Evolutionary conservation across 2,888 invertebrate genomes (phyloP).

Genomic region (Euplexia lucipara): DNA sequence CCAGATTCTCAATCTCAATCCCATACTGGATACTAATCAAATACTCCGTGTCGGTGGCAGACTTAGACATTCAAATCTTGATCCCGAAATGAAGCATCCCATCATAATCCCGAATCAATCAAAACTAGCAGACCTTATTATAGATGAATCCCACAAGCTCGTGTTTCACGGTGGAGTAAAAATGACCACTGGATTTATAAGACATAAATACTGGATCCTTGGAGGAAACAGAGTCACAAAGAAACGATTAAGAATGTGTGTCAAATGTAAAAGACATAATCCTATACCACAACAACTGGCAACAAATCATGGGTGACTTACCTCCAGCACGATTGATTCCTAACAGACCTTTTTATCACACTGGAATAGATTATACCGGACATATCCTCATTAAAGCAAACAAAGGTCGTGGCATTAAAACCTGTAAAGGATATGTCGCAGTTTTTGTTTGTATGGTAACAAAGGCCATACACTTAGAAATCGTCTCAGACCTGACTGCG

Average conservation of each 20-base stretch:
- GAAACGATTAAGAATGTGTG: constrained; percentile 3
- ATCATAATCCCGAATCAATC: constrained; percentile 17
- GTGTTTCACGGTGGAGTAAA: constrained; percentile 26
- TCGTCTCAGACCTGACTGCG: too few species aligned
- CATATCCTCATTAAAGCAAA: constrained; percentile 20
- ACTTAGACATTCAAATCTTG: constrained; percentile 2
- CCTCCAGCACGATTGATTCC: constrained; percentile 21
- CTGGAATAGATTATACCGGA: constrained; percentile 31
- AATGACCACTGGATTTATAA: constrained; percentile 17
- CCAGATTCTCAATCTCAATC: constrained; percentile 19
- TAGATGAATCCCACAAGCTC: constrained; percentile 17
- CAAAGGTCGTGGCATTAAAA: constrained; percentile 25
- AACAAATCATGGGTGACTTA: constrained; percentile 14
- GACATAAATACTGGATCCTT: constrained; percentile 21
- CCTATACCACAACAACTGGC: neutral
- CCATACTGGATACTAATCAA: constrained; percentile 1
- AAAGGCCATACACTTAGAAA: constrained; percentile 28
- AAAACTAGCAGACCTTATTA: constrained; percentile 19
- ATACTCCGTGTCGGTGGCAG: constrained; percentile 21
- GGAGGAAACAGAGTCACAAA: constrained; percentile 15
- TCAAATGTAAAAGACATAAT: too few species aligned
- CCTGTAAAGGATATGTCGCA: constrained; percentile 25
- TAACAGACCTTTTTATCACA: constrained; percentile 30
- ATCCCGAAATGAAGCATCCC: constrained; percentile 24
- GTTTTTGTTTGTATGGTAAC: constrained; percentile 29